A percentile compares a stretch with the other conserved stretches of the same genome.
Conservation (phyloP, 2,888 invertebrate species). For the Euproctis similis region DNA sequence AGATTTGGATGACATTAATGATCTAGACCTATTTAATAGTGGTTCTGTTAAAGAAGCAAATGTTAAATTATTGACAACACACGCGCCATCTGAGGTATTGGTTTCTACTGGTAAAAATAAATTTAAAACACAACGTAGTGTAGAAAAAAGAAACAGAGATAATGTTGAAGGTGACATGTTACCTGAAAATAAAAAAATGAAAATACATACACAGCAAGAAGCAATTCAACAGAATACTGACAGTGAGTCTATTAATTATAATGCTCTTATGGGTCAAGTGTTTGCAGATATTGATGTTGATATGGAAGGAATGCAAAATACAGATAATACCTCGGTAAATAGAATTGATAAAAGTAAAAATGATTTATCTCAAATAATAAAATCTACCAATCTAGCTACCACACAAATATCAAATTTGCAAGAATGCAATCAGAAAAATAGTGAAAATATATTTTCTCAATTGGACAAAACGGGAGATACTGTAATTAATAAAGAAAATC, state of each 20-base stretch:
- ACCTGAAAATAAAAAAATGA: conserved; percentile 42
- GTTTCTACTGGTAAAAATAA: conserved; percentile 31
- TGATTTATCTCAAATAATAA: conserved; percentile 13
- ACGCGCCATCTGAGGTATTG: conserved; percentile 49
- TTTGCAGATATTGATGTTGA: conserved; percentile 64
- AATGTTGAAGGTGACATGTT: conserved; percentile 18
- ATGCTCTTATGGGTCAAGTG: conserved; percentile 52
- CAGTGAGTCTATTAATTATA: conserved; percentile 53
- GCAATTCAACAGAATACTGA: conserved; percentile 21
- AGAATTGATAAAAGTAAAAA: conserved; percentile 6
- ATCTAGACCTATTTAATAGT: conserved; percentile 54
- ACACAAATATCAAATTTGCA: conserved; percentile 14
- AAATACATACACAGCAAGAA: conserved; percentile 18
- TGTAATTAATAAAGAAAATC: conserved; percentile 15
- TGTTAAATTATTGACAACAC: conserved; percentile 35
- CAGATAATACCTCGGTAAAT: conserved; percentile 12
- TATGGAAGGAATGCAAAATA: conserved; percentile 35
- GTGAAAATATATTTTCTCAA: conserved; percentile 60
- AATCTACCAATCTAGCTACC: conserved; percentile 9
- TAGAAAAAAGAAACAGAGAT: conserved; percentile 43
- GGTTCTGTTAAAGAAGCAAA: conserved; percentile 43
- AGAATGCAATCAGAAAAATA: conserved; percentile 35
- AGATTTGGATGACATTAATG: conserved; percentile 37
- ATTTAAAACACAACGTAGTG: conserved; percentile 30
- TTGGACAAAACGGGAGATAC: conserved; percentile 36